Evolutionary conservation across 1,140 invertebrate species (phyloP), one percentile per base, ranked within the genome.

Genomic region (Agraylea sexmaculata): DNA sequence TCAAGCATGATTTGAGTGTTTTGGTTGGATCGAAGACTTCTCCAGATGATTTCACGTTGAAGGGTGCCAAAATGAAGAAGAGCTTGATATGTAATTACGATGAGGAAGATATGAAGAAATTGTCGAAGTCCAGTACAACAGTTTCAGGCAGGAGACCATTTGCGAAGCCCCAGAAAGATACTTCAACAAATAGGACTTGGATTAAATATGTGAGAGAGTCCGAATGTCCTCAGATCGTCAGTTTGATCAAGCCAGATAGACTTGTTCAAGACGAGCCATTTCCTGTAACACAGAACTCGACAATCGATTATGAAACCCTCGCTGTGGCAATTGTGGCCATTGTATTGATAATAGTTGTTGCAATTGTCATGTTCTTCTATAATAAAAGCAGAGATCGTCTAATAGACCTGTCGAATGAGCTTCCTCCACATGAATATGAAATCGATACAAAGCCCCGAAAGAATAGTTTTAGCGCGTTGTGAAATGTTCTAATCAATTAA

Each of bases 181-280:
- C 68, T 1, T 71, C 68, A 8, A 59, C 68, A 0, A 73, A 74
- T 43, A 69, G 77, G 47, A 80, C 78, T 0, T 80, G 78, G 78
- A 77, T 76, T 1, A 79, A 78, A 52, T 81, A 78, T 46, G 71
- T 80, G 0, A 61, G 75, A 25, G 78, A 80, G 53, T 78, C 78
- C 1, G 74, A 68, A 25, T 81, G 78, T 47, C 70, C 69, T 21
- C 71, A 62, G 0, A 60, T 66, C 1, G 65, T 68, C 0, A 64
- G 64, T 37, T 66, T 68, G 37, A 38, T 68, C 12, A 55, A 58
- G 22, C 65, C 65, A 1, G 52, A 64, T 1, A 62, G 60, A 7
- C 49, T 62, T 23, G n/a, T n/a, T n/a, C n/a, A n/a, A n/a, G n/a
- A n/a, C n/a, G n/a, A n/a, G n/a, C n/a, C n/a, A n/a, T n/a, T n/a